Evolutionary conservation across 2,888 invertebrate species (phyloP), one percentile per base, ranked within the genome.

Genomic region (Tachina grossa): DNA sequence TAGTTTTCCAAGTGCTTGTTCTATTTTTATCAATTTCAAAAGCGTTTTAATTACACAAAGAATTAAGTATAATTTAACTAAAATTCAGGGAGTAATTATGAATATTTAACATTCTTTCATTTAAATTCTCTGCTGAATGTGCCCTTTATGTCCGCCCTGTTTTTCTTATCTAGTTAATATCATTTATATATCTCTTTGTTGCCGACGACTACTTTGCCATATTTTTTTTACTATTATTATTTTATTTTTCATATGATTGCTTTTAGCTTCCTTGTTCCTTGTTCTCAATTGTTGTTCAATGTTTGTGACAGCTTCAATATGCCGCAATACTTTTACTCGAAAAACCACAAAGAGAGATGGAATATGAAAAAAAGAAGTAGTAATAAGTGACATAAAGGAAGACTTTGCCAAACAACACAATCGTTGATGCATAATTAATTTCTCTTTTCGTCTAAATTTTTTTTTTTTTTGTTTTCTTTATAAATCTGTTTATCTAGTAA

Each of bases 371-470:
- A 31, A 57, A 78, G 31, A 59, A 59, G 43, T 11, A 53, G 1
- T 8, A 31, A 31, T 31, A 10, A 6, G n/a, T 66, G 72, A 49
- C 72, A 80, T 51, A 80, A 72, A 72, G 66, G 49, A 75, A 39
- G 19, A 59, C 16, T 83, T 83, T 77, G 71, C 71, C 59, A 78
- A 72, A 83, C 66, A 78, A 87, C 88, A 87, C 90, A 91, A 88
- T 91, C 89, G 88, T 90, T 90, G 90, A 90, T 91, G 91, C 91
- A 91, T 91, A 90, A 79, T 82, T 82, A 82, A 75, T 81, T 69
- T 71, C 55, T 63, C 69, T 71, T 75, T 61, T 71, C 51, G 63
- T 76, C 76, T 77, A 61, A n/a, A 9, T 6, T 51, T 69, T 47
- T n/a, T 6, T 51, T 69, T 47, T 55, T 63, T 68, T 63, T 71